Evolutionary conservation across 2,888 invertebrate genomes (phyloP).

Genomic region (Drosophila neotestacea): DNA sequence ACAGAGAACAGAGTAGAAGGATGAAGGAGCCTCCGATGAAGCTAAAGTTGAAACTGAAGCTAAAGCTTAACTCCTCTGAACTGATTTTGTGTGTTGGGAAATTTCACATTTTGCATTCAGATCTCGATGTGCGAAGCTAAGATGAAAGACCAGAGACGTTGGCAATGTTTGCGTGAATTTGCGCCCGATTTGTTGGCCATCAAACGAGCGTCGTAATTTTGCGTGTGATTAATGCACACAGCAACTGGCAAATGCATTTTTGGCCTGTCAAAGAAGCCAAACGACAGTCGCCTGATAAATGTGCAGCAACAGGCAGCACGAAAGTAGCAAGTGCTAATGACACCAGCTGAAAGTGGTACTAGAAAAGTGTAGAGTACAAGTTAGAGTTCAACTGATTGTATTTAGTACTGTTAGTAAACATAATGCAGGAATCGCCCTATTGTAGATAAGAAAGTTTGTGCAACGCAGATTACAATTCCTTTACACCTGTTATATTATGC

Average conservation of each 20-base stretch:
- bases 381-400: background rate
- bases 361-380: background rate
- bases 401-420: too few relatives aligned
- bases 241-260: constrained; percentile 38
- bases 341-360: constrained; percentile 1
- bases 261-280: constrained; percentile 41
- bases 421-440: too few relatives aligned
- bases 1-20: constrained; percentile 7
- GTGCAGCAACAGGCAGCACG: constrained; percentile 60
- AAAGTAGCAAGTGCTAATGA: constrained; percentile 5
- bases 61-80: constrained; percentile 30
- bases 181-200: constrained; percentile 75
- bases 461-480: too few relatives aligned
- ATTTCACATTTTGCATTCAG: constrained; percentile 43
- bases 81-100: constrained; percentile 49
- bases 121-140: constrained; percentile 17
- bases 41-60: background rate
- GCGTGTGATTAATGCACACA: constrained; percentile 67
- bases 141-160: constrained; percentile 18
- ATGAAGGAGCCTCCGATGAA: background rate
- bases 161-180: constrained; percentile 77
- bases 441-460: too few relatives aligned
- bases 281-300: constrained; percentile 45
- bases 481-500: too few relatives aligned
- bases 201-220: constrained; percentile 63